These are phyloP conservation scores for Climacteris rufus DNA, from an alignment of 2,113 vertebrate species.

Conservation along the genomic window DNA sequence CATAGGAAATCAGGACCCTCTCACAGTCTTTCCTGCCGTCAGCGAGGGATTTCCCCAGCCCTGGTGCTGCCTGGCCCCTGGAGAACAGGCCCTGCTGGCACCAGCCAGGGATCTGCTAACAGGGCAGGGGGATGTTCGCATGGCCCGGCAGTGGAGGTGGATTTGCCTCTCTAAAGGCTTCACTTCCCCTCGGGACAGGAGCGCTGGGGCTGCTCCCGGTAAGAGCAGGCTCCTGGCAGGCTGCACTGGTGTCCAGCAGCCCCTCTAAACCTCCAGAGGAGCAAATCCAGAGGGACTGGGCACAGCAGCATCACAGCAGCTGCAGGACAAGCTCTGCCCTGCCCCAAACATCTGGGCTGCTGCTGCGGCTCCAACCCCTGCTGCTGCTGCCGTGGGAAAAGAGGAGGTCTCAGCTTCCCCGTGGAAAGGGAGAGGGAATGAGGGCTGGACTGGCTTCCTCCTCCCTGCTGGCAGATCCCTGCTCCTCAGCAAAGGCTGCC, in stretches of 20 bases:
- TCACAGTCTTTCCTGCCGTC: neutral
- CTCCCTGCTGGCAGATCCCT: neutral
- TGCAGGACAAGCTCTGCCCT: neutral
- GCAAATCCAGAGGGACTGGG: neutral
- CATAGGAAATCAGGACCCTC: neutral
- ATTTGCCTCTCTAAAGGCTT: neutral
- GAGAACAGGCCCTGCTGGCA: neutral
- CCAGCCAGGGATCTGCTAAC: accelerated
- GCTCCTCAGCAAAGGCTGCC: neutral
- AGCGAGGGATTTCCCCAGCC: neutral
- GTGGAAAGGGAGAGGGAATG: neutral
- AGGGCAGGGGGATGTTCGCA: neutral
- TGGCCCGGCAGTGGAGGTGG: neutral
- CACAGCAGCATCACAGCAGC: neutral
- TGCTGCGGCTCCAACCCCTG: neutral
- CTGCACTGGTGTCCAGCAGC: neutral
- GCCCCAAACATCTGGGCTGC: neutral
- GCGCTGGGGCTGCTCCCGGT: neutral
- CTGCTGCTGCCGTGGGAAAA: neutral
- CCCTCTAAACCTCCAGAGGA: accelerated
- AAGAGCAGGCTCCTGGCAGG: neutral
- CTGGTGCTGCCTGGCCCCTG: neutral
- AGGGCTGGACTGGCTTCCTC: neutral
- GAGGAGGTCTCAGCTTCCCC: neutral
- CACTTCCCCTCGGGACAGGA: neutral